Percentiles rank a stretch among this genome's conserved stretches.
Evolutionary conservation across 2,113 vertebrate species (phyloP).

Genomic region (human (Homo sapiens)): GRCh38 chr4:89220501-89221000

Average conservation of each 20-base stretch:
- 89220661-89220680: neutral
- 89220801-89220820: neutral
- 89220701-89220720: neutral
- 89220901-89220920: neutral
- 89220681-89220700: neutral
- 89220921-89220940: neutral
- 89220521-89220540: neutral
- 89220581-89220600: neutral
- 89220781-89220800: neutral
- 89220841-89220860: neutral
- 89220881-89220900: neutral
- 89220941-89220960: neutral
- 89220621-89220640: neutral
- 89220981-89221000: neutral
- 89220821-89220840: neutral
- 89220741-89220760: neutral
- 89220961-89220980: neutral
- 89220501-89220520: neutral
- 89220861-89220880: neutral
- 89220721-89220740: neutral
- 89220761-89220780: neutral
- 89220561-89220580: neutral
- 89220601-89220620: neutral
- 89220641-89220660: neutral
- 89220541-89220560: neutral